These are phyloP conservation scores for Agriopis aurantiaria DNA, from an alignment of 2,888 invertebrate genomes.

Conservation along the genomic window DNA sequence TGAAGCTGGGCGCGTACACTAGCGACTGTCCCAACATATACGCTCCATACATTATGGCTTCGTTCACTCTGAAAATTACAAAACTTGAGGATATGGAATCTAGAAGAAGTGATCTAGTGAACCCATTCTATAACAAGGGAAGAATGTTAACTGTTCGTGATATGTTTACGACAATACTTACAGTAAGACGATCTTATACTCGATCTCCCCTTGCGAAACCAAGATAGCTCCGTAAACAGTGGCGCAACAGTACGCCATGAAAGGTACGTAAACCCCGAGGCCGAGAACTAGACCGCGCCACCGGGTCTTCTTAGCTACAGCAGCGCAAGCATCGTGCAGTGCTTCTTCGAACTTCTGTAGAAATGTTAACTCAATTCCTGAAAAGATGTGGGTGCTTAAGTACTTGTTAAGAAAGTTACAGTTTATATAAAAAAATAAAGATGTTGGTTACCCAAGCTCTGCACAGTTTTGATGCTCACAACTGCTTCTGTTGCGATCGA, in stretches of 20 bases:
- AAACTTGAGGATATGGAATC: background rate
- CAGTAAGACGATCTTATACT: constrained; percentile 89
- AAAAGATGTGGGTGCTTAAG: background rate
- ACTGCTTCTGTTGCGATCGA: constrained; percentile 90
- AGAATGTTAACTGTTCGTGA: background rate
- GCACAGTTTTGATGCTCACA: constrained; percentile 88
- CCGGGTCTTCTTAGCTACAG: constrained; percentile 86
- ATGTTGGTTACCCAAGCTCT: constrained; percentile 83
- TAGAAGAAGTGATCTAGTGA: background rate
- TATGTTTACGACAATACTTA: constrained; percentile 63
- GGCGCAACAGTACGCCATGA: constrained; percentile 89
- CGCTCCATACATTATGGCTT: constrained; percentile 91
- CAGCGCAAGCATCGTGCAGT: constrained; percentile 79
- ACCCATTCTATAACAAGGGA: background rate
- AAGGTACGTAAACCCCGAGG: constrained; percentile 89
- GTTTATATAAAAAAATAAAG: background rate
- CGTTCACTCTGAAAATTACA: constrained; percentile 86
- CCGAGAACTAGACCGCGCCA: constrained; percentile 90
- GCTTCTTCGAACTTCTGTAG: constrained; percentile 84
- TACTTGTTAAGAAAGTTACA: background rate
- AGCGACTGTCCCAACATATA: constrained; percentile 93
- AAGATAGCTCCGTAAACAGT: constrained; percentile 90
- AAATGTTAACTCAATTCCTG: constrained; percentile 85
- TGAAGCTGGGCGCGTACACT: constrained; percentile 92
- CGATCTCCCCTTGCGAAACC: constrained; percentile 87